These are phyloP conservation scores for Spisula solida DNA, from an alignment of 2,888 invertebrate genomes.

Conservation along the genomic window DNA sequence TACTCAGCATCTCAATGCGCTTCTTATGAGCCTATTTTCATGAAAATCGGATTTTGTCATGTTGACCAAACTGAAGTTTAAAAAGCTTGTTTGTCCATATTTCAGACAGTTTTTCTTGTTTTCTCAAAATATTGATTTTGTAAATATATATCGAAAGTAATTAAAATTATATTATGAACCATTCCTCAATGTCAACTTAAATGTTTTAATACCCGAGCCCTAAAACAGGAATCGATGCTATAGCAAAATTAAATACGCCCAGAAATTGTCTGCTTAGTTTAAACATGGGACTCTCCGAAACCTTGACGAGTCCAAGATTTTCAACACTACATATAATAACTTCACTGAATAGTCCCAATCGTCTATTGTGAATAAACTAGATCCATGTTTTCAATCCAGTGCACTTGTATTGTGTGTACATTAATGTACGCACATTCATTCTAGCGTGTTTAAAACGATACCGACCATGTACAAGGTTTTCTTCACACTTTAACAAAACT, in stretches of 20 bases:
- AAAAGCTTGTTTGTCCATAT: too few species aligned
- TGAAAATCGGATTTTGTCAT: too few species aligned
- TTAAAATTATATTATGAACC: too few species aligned
- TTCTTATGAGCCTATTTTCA: too few species aligned
- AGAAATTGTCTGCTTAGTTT: not conserved
- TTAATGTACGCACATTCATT: slow-evolving; percentile 18
- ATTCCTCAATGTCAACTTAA: not conserved
- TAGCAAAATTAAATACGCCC: not conserved
- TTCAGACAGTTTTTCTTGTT: too few species aligned
- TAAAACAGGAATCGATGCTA: not conserved
- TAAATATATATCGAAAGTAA: too few species aligned
- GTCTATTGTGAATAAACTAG: not conserved
- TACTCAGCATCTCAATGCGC: too few species aligned
- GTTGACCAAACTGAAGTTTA: too few species aligned
- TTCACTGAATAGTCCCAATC: not conserved
- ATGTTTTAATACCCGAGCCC: not conserved
- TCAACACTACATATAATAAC: not conserved
- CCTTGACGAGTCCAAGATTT: not conserved
- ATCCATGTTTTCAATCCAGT: slow-evolving; percentile 4
- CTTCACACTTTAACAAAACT: slow-evolving; percentile 41
- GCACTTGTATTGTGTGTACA: not conserved
- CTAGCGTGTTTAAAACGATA: slow-evolving; percentile 15
- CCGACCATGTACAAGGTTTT: slow-evolving; percentile 38
- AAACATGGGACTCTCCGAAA: not conserved
- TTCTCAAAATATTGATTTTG: too few species aligned